Evolutionary conservation across 37 sponge, comb jelly and placozoan genomes (phyloP), one percentile per base, ranked within the genome.

Genomic region (Halisarca cf. caerulea): DNA sequence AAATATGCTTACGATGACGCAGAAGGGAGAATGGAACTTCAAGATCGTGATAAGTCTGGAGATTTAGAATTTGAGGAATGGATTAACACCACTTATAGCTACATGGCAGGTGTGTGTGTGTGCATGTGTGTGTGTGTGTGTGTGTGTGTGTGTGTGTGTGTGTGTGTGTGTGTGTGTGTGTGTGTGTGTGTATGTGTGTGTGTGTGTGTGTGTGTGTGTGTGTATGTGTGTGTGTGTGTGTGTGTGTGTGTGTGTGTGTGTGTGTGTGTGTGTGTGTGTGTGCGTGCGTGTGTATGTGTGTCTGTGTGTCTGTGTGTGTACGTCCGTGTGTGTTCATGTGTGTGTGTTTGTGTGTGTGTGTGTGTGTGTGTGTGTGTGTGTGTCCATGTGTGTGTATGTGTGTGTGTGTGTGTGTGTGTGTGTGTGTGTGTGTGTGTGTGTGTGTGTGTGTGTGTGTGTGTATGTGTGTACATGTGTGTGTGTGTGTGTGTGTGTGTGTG

Each of bases 101-200:
- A 74, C 44, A 74, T 44, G 77, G 77, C 77, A 11, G 77, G 77
- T 74, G 45, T 41, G 77, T 44, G 45, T 74, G 75, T 73, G 59
- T 72, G 75, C 15, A 58, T 25, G 80, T 38, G 47, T 38, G 78
- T 75, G 78, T 40, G 45, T 38, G 78, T 75, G 78, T 41, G 78
- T 39, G 78, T 75, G n/a, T 75, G 82, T 59, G 82, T 58, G 60
- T 59, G 82, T 81, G 82, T 58, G 61, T 59, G 82, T 81, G 64
- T 81, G 82, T 59, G 39, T 60, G 42, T 41, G 81, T 80, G 81
- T 30, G 38, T 53, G 39, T 17, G 17, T 23, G 23, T 20, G 39
- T 44, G 28, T 4, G 25, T 53, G 37, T 37, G 35, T 33, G 38
- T 36, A 58, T 61, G 17, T n/a, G 35, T 54, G n/a, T 7, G 28